Evolutionary conservation across 2,113 vertebrate genomes (phyloP).

Genomic region (Tonatia bakeri): DNA sequence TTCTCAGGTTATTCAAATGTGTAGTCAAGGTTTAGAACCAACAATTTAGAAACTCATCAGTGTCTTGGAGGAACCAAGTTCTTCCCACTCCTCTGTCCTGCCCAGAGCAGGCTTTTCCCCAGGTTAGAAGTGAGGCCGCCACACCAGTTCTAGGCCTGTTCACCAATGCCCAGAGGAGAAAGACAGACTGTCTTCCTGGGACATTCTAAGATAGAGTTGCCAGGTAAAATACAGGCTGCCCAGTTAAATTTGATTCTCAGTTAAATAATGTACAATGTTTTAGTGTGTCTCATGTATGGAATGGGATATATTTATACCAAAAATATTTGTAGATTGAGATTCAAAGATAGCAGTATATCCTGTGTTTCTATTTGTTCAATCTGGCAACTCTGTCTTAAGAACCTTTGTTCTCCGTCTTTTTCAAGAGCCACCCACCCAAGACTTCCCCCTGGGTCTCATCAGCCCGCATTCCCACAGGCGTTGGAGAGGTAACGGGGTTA

Average conservation of each 20-base stretch:
- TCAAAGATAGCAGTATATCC: background rate
- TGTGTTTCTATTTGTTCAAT: background rate
- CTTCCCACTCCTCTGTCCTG: background rate
- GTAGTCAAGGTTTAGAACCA: background rate
- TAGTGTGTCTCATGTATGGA: background rate
- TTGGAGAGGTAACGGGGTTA: background rate
- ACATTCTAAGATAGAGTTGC: background rate
- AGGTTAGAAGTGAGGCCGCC: background rate
- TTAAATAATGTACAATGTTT: background rate
- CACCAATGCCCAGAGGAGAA: background rate
- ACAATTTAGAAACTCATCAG: background rate
- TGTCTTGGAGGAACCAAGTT: background rate
- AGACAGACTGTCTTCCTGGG: background rate
- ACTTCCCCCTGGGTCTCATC: background rate
- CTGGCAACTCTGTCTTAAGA: background rate
- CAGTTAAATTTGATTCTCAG: background rate
- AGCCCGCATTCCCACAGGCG: background rate
- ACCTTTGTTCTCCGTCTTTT: background rate
- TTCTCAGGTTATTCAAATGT: background rate
- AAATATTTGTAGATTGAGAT: background rate
- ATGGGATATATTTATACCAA: background rate
- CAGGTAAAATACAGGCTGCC: background rate
- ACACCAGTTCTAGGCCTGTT: background rate
- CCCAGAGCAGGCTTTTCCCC: background rate
- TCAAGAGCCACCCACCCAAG: background rate